These are phyloP conservation scores for Serilophus lunatus DNA, from an alignment of 2,113 vertebrate genomes.

Conservation along the genomic window DNA sequence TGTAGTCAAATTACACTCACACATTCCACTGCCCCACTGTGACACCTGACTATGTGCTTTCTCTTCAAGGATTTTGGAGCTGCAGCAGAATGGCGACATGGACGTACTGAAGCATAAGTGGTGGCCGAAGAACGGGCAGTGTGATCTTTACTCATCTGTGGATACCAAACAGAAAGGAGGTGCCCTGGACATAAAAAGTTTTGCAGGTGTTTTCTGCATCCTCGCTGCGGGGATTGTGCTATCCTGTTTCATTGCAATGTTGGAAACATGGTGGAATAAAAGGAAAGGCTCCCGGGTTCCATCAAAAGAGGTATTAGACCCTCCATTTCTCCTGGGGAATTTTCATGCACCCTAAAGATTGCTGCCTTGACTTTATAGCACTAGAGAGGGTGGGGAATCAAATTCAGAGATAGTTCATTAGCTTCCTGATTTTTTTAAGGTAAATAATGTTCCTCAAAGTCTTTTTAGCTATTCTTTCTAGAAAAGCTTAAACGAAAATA, in stretches of 20 bases:
- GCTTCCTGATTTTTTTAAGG: not conserved
- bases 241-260: slow-evolving; percentile 97
- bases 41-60: slow-evolving; percentile 46
- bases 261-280: slow-evolving; percentile 98
- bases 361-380: not conserved
- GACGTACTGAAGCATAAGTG: slow-evolving; percentile 96
- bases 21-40: not conserved
- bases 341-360: slow-evolving; percentile 34
- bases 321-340: slow-evolving; percentile 61
- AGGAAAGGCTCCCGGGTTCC: slow-evolving; percentile 95
- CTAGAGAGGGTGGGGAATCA: slow-evolving; percentile 1
- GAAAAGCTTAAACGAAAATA: not conserved
- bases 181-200: slow-evolving; percentile 96
- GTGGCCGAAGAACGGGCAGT: slow-evolving; percentile 95
- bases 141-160: slow-evolving; percentile 90
- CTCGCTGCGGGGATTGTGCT: slow-evolving; percentile 94
- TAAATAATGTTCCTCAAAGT: not conserved
- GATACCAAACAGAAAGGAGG: slow-evolving; percentile 88
- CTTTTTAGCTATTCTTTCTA: not conserved
- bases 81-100: slow-evolving; percentile 98
- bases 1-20: fast-evolving
- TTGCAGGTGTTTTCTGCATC: slow-evolving; percentile 96
- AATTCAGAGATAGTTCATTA: not conserved
- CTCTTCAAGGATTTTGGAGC: slow-evolving; percentile 90
- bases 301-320: slow-evolving; percentile 94